These are phyloP conservation scores for Ptychobarbus kaznakovi DNA, from an alignment of 2,797 vertebrate genomes.

Conservation along the genomic window DNA sequence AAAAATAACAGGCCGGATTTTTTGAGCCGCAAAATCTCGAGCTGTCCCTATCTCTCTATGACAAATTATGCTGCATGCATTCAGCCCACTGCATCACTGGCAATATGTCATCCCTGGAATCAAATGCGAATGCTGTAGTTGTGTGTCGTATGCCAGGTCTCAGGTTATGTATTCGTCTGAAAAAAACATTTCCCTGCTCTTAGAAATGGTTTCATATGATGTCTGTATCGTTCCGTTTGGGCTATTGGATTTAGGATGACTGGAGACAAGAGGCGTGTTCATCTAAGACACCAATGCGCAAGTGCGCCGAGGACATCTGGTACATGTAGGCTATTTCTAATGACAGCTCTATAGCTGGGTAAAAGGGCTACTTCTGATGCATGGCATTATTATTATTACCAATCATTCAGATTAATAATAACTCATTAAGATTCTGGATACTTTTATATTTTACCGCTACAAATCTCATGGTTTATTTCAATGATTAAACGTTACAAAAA, in stretches of 20 bases:
- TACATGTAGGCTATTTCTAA: slow-evolving; percentile 61
- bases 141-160: slow-evolving; percentile 9
- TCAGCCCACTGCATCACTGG: slow-evolving; percentile 21
- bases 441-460: background rate
- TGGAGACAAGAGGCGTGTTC: slow-evolving; percentile 71
- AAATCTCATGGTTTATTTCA: background rate
- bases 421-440: background rate
- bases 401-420: background rate
- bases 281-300: slow-evolving; percentile 63
- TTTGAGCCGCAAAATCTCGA: background rate
- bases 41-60: slow-evolving; percentile 15
- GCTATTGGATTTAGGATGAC: slow-evolving; percentile 58
- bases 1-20: background rate
- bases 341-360: background rate
- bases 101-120: slow-evolving; percentile 20
- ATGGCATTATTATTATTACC: background rate
- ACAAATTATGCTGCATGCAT: slow-evolving; percentile 31
- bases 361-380: background rate
- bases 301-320: slow-evolving; percentile 58
- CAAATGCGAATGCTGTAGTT: slow-evolving; percentile 25
- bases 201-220: background rate
- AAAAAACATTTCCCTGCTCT: background rate
- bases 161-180: background rate
- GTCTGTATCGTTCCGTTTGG: background rate
- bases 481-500: background rate